Conservation (phyloP, 2,113 vertebrate genomes). For the Elaphurus davidianus region DNA sequence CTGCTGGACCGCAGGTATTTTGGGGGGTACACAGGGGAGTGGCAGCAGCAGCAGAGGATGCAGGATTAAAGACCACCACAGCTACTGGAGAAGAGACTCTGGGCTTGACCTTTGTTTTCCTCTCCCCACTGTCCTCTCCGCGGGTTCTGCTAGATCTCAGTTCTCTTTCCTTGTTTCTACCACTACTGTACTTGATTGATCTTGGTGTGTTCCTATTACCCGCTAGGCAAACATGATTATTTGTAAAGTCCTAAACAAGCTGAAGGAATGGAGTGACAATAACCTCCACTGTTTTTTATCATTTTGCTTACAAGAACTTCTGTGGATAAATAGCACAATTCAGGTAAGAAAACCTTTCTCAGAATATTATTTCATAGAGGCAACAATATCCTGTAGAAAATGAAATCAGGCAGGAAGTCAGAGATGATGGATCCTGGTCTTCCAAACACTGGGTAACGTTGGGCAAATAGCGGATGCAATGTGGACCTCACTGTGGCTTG, state of each 20-base stretch:
- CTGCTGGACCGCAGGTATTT: neutral
- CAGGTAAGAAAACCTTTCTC: conserved; percentile 19
- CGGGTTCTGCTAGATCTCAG: neutral
- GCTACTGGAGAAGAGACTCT: neutral
- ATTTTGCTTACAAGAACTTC: conserved; percentile 11
- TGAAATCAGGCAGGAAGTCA: conserved; percentile 5
- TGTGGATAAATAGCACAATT: neutral
- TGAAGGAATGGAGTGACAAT: neutral
- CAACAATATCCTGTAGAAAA: neutral
- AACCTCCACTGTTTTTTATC: neutral
- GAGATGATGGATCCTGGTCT: neutral
- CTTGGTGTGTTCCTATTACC: neutral
- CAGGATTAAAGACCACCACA: neutral
- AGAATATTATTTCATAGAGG: conserved; percentile 21
- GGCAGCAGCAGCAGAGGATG: neutral
- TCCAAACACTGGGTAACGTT: neutral
- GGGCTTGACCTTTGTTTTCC: neutral
- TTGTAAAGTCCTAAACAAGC: neutral
- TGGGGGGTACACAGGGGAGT: neutral
- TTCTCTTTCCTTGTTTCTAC: neutral
- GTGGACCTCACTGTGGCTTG: neutral
- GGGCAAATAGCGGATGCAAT: neutral
- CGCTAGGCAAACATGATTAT: neutral
- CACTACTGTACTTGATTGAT: neutral
- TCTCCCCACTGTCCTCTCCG: no score